Conservation (phyloP, 2,113 vertebrate genomes). For the Eulemur macaco region DNA sequence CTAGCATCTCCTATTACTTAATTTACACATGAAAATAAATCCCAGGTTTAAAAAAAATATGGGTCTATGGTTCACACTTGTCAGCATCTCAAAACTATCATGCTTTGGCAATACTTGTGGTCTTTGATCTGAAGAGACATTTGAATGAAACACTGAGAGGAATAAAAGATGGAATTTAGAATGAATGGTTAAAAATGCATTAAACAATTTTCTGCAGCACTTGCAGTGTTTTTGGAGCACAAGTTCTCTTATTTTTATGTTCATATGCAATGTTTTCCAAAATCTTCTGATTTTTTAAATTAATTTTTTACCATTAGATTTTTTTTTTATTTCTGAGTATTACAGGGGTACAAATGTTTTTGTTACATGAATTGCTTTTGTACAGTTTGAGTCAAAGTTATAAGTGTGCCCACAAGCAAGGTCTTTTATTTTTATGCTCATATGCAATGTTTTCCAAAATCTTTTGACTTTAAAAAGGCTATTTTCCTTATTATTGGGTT, state of each 20-base stretch:
- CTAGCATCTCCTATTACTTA: conserved; percentile 52
- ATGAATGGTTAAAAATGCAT: conserved; percentile 38
- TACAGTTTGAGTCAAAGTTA: no score
- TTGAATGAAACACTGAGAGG: conserved; percentile 3
- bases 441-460: conserved; percentile 22
- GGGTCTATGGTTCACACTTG: neutral
- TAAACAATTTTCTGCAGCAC: neutral
- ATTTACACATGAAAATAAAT: conserved; percentile 54
- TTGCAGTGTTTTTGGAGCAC: neutral
- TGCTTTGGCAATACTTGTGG: conserved; percentile 24
- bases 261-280: conserved; percentile 20
- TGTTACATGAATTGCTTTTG: no score
- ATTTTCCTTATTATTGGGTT: neutral
- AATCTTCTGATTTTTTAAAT: neutral
- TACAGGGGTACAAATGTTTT: no score
- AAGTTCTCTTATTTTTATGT: conserved; percentile 37
- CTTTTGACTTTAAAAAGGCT: neutral
- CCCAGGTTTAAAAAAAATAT: conserved; percentile 5
- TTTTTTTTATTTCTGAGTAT: no score
- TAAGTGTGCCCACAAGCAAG: no score
- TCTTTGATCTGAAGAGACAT: neutral
- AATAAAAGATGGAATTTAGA: conserved; percentile 15
- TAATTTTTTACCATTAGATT: no score
- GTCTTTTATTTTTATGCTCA: conserved; percentile 43
- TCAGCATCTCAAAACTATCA: conserved; percentile 20